phyloP scores from a whole-genome alignment of 2,888 invertebrate genomes.

The Ectemnius continuus region DNA sequence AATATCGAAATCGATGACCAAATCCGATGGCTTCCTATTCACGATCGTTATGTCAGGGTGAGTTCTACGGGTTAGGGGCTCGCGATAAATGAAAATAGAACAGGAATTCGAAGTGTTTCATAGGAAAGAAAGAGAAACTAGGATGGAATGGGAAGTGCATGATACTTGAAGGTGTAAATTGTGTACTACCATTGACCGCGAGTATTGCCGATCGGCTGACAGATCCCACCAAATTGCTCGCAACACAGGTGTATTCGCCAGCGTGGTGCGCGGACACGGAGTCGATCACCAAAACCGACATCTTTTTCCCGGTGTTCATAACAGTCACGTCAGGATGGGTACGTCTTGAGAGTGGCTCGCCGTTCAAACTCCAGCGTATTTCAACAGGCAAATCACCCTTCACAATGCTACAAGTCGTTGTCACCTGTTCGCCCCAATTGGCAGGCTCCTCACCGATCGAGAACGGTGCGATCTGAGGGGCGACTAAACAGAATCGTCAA shows the following conservation, averaged over 20 bases:
- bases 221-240: slow-evolving; percentile 84
- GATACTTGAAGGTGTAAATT: not conserved
- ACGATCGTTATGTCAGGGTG: slow-evolving; percentile 65
- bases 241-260: slow-evolving; percentile 86
- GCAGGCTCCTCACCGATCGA: slow-evolving; percentile 82
- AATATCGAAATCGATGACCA: slow-evolving; percentile 82
- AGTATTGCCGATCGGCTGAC: slow-evolving; percentile 81
- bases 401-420: slow-evolving; percentile 83
- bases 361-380: slow-evolving; percentile 86
- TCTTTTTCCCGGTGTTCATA: slow-evolving; percentile 77
- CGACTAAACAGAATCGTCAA: slow-evolving; percentile 79
- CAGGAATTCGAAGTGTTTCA: not conserved
- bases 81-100: too few species aligned
- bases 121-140: not conserved
- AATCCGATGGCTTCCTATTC: slow-evolving; percentile 77
- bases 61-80: not conserved
- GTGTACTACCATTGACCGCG: slow-evolving; percentile 74
- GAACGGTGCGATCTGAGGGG: slow-evolving; percentile 86
- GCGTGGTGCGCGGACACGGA: slow-evolving; percentile 84
- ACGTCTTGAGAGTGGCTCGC: slow-evolving; percentile 78
- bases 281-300: slow-evolving; percentile 82
- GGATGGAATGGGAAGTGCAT: slow-evolving; percentile 64
- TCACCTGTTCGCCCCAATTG: slow-evolving; percentile 83
- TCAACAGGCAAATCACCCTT: slow-evolving; percentile 88
- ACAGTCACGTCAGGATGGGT: slow-evolving; percentile 63